These are phyloP conservation scores for Napeogenes sylphis DNA, from an alignment of 2,888 invertebrate species.

Conservation along the genomic window DNA sequence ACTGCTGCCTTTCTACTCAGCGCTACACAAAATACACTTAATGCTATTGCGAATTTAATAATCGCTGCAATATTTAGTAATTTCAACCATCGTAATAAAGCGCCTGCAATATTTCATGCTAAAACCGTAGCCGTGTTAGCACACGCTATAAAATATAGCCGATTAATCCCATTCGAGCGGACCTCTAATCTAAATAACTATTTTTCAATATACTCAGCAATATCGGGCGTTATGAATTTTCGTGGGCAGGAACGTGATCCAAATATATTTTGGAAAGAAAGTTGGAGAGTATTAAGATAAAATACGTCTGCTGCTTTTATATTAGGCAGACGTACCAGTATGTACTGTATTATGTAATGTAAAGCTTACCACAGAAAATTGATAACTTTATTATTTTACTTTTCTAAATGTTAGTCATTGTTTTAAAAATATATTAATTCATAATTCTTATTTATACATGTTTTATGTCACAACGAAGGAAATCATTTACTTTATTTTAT, in stretches of 20 bases:
- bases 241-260: conserved; percentile 55
- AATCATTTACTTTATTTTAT: too few relatives aligned
- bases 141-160: conserved; percentile 25
- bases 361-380: too few relatives aligned
- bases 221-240: conserved; percentile 66
- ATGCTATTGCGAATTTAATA: conserved; percentile 14
- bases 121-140: conserved; percentile 23
- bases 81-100: conserved; percentile 27
- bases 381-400: too few relatives aligned
- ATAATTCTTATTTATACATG: too few relatives aligned
- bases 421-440: too few relatives aligned
- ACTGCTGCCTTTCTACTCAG: not conserved
- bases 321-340: not conserved
- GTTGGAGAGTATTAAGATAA: conserved; percentile 45
- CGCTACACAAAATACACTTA: not conserved
- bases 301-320: conserved; percentile 36
- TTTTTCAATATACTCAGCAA: conserved; percentile 68
- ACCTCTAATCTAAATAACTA: conserved; percentile 49
- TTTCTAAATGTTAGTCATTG: too few relatives aligned
- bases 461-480: too few relatives aligned
- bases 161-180: conserved; percentile 22
- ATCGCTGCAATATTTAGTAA: conserved; percentile 24
- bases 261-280: conserved; percentile 50
- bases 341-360: too few relatives aligned
- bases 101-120: conserved; percentile 26